These are phyloP conservation scores for Crypturellus undulatus DNA, from an alignment of 2,113 vertebrate genomes.

Conservation along the genomic window DNA sequence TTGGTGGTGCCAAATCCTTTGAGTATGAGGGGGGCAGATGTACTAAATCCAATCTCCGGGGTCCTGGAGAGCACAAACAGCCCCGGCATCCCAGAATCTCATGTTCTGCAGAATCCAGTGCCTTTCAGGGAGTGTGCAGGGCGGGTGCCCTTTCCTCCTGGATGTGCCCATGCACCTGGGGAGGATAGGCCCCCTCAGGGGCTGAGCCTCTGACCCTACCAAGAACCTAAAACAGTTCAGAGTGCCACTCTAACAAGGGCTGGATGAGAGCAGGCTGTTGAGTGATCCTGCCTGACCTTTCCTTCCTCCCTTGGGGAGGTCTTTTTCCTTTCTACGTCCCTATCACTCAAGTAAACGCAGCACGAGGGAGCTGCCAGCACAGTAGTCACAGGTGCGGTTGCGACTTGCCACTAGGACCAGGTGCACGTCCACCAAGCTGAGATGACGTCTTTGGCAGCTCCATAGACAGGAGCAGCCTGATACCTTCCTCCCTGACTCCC, in stretches of 20 bases:
- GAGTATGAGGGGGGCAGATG: accelerated
- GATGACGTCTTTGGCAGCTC: too few species aligned
- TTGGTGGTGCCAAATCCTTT: background rate
- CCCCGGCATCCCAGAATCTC: accelerated
- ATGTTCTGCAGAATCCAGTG: background rate
- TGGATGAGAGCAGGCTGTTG: background rate
- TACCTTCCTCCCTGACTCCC: too few species aligned
- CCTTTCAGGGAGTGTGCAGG: accelerated
- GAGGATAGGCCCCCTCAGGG: accelerated
- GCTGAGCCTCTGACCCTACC: accelerated
- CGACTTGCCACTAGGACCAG: accelerated
- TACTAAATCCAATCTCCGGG: background rate
- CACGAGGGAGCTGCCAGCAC: too few species aligned
- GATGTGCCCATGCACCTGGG: accelerated
- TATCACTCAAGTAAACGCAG: accelerated
- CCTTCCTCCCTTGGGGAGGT: accelerated
- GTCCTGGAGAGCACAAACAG: background rate
- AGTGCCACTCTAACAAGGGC: accelerated
- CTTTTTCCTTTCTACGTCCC: background rate
- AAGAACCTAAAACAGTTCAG: too few species aligned
- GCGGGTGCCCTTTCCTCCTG: accelerated
- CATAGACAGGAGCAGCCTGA: too few species aligned
- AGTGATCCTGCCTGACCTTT: accelerated
- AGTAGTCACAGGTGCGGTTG: accelerated
- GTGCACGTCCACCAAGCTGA: too few species aligned